Conservation (phyloP, 1,140 invertebrate genomes). For the Magallana gigas region DNA sequence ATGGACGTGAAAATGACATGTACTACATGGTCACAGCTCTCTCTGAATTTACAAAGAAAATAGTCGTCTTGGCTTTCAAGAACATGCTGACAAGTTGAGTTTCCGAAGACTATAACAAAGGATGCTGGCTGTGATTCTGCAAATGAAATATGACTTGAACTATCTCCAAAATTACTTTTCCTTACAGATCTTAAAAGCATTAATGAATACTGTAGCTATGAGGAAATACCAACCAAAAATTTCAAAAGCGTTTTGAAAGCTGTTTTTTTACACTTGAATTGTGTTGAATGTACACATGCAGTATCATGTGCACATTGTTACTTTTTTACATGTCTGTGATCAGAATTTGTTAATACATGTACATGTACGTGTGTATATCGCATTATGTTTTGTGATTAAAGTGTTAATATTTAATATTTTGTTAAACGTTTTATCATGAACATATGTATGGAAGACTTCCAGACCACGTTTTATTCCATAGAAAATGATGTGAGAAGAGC, state of each 20-base stretch:
- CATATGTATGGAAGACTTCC: no score
- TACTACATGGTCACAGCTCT: conserved; percentile 75
- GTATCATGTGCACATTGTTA: neutral
- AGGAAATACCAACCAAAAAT: no score
- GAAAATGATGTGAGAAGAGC: no score
- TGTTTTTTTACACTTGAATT: neutral
- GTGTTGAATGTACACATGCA: neutral
- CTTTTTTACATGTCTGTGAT: neutral
- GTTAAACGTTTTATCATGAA: no score
- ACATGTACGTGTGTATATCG: neutral
- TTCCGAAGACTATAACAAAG: neutral
- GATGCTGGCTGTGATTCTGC: neutral
- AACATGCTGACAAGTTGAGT: conserved; percentile 15
- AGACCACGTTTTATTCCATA: no score
- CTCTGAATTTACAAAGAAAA: conserved; percentile 74
- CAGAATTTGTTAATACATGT: neutral
- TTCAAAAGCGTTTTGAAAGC: no score
- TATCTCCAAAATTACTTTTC: no score
- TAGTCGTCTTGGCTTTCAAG: conserved; percentile 71
- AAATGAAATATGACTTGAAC: neutral
- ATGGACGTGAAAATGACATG: conserved; percentile 74
- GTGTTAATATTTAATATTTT: neutral
- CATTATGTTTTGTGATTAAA: conserved; percentile 36
- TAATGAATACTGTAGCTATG: no score
- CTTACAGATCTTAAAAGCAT: no score